Evolutionary conservation across 2,888 invertebrate genomes (phyloP), one percentile per base, ranked within the genome.

Genomic region (Spatulosminthurus flaviceps): DNA sequence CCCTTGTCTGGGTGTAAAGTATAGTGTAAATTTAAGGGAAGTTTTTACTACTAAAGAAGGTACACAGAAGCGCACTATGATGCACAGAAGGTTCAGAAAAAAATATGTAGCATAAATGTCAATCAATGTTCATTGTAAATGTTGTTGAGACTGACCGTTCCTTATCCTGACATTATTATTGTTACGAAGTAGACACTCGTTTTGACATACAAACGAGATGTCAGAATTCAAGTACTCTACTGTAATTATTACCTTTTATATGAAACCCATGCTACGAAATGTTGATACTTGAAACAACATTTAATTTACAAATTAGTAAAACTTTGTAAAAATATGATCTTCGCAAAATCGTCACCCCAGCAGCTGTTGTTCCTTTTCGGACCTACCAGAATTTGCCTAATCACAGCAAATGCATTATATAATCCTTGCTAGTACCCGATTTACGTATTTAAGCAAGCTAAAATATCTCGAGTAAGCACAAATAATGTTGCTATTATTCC

Each of bases 101-200:
- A 13, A 21, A 67, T 19, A 13, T n/a, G 11, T 67, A 26, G 28
- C 67, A 28, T 72, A 34, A 43, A 72, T 72, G 71, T 72, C 71
- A 72, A 72, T 72, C 71, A 72, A 72, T 72, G 71, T 72, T 43
- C 71, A 72, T 43, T 72, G 70, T 70, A 72, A 72, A 72, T 72
- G 71, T 72, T 72, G 71, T 72, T 72, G 42, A 72, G 71, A 72
- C 71, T 72, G 71, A 72, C 71, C 26, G 71, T 21, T 70, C 71
- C 71, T 72, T 43, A 72, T 72, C 41, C 70, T 70, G 70, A 70
- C 70, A 70, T 70, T 51, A 51, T 51, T 51, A 51, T 19, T n/a
- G n/a, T 51, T 51, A 51, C 51, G 51, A 11, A 5, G 16, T 51
- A 16, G 5, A 4, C 51, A n/a, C 51, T 51, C 51, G 51, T n/a